Evolutionary conservation across 2,797 vertebrate species (phyloP), one percentile per base, ranked within the genome.

Genomic region (Pogonophryne albipinna): DNA sequence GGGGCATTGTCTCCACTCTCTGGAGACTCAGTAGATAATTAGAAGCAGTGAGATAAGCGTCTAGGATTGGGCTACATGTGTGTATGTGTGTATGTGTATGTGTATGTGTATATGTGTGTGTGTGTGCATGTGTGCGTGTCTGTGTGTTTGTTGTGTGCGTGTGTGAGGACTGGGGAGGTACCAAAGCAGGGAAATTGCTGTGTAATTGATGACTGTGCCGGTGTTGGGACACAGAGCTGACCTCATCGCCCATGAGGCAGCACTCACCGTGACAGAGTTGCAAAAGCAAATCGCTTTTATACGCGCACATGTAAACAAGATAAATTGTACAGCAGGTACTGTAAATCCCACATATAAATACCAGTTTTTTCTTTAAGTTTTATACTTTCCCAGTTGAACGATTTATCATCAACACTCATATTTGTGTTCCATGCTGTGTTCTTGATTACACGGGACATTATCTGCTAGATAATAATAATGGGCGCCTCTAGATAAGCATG

Each of bases 31-130:
- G 63, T 23, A 20, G 75, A 71, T 85, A 91, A 82, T 87, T 83
- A 83, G 80, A 87, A 83, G 70, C 70, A 66, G 78, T 84, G 88
- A 91, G 87, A 93, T 93, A 91, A 89, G 86, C 60, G 68, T 86
- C 74, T 82, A 69, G 57, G 60, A 69, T 71, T 66, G n/a, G 58
- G 65, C 60, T 19, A 60, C 3, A 4, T 4, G 27, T 27, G 27
- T 4, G 27, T 17, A 66, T 64, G 61, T 46, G 11, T 75, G 34
- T 60, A 31, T 4, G 10, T 53, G 3, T 73, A 19, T 62, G 66
- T 64, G 66, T 52, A 23, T 64, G 61, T 46, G 11, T 77, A 34
- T 58, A 31, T 4, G 10, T 53, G 2, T 73, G 19, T 62, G 66
- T 65, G 66, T 49, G 41, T 67, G n/a, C n/a, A 23, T 64, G 61